Percentiles rank a stretch among this genome's conserved stretches.
These are phyloP conservation scores for Drosophila leontia DNA, from an alignment of 1,140 invertebrate genomes.

Conservation along the genomic window DNA sequence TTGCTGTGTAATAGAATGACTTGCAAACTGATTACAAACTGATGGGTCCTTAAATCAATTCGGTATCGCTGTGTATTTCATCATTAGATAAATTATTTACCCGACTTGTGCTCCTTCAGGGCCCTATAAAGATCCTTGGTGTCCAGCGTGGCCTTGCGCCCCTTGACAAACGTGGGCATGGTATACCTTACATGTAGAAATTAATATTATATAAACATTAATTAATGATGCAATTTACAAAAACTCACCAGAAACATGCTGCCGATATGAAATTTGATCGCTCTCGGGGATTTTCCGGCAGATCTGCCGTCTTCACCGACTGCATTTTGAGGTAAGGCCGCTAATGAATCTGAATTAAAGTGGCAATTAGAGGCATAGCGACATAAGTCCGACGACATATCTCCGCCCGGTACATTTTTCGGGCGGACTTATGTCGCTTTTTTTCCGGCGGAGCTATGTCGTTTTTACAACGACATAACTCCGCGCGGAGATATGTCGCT, in stretches of 20 bases:
- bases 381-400: no score
- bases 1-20: constrained; percentile 8
- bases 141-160: constrained; percentile 86
- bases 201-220: background rate
- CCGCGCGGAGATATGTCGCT: no score
- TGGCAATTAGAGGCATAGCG: constrained; percentile 3
- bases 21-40: constrained; percentile 11
- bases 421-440: no score
- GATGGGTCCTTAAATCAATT: background rate
- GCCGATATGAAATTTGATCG: constrained; percentile 71
- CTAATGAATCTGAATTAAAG: constrained; percentile 14
- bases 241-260: constrained; percentile 78
- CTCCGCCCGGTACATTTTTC: no score
- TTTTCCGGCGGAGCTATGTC: no score
- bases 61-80: background rate
- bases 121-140: constrained; percentile 87
- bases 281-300: constrained; percentile 83
- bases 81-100: constrained; percentile 31
- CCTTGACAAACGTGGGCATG: constrained; percentile 86
- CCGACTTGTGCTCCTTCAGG: constrained; percentile 87
- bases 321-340: constrained; percentile 56
- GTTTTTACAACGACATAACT: no score
- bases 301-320: constrained; percentile 78
- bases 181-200: constrained; percentile 83
- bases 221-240: background rate